phyloP scores from a whole-genome alignment of 2,888 invertebrate species.

The Petrophora chlorosata region DNA sequence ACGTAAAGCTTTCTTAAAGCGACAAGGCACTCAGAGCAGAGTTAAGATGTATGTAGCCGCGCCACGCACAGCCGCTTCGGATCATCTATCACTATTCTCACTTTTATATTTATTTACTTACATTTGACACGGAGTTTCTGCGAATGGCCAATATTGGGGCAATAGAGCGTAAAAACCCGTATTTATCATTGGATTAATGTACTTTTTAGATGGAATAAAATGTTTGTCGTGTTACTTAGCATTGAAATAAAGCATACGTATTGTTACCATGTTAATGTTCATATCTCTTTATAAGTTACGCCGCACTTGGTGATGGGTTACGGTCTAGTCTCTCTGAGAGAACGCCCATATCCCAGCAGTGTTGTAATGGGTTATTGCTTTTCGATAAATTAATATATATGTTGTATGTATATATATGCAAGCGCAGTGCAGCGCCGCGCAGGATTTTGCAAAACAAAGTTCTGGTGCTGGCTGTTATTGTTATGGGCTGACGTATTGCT shows the following conservation, averaged over 20 bases:
- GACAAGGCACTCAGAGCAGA: conserved; percentile 23
- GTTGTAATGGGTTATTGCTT: too few relatives aligned
- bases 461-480: too few relatives aligned
- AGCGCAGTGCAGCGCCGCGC: too few relatives aligned
- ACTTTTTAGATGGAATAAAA: conserved; percentile 6
- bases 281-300: too few relatives aligned
- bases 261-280: background rate
- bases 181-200: conserved; percentile 26
- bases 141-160: conserved; percentile 33
- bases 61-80: conserved; percentile 23
- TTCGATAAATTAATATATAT: too few relatives aligned
- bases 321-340: too few relatives aligned
- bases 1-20: conserved; percentile 10
- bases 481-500: too few relatives aligned
- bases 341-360: too few relatives aligned
- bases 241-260: conserved; percentile 1
- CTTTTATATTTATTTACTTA: conserved; percentile 47
- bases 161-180: conserved; percentile 30
- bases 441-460: too few relatives aligned
- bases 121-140: conserved; percentile 37
- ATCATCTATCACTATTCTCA: conserved; percentile 52
- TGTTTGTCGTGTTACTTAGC: conserved; percentile 3
- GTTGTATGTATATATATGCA: too few relatives aligned
- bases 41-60: conserved; percentile 21
- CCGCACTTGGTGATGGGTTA: too few relatives aligned